These are phyloP conservation scores for Drosophila gaucha DNA, from an alignment of 2,888 invertebrate genomes.

Conservation along the genomic window DNA sequence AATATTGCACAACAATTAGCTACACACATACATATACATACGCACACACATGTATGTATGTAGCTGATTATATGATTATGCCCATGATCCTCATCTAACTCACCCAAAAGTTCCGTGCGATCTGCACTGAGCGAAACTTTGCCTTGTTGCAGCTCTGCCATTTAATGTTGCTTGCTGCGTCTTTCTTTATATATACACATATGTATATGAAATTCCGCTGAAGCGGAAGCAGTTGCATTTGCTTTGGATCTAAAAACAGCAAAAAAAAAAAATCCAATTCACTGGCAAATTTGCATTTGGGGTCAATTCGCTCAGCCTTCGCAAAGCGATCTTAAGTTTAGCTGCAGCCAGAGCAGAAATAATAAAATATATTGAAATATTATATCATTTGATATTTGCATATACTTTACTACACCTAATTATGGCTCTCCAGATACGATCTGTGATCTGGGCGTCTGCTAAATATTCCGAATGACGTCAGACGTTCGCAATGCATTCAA, in stretches of 20 bases:
- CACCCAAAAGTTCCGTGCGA: no score
- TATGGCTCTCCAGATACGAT: no score
- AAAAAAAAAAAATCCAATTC: conserved; percentile 1
- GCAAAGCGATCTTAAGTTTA: conserved; percentile 7
- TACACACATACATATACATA: not conserved
- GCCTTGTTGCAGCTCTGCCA: conserved; percentile 5
- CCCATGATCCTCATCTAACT: no score
- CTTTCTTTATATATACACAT: not conserved
- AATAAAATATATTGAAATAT: no score
- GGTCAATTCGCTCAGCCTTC: conserved; percentile 59
- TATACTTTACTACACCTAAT: no score
- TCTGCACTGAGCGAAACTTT: not conserved
- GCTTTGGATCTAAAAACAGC: not conserved
- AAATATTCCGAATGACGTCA: conserved; percentile 25
- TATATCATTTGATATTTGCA: no score
- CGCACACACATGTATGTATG: no score
- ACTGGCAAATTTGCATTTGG: conserved; percentile 76
- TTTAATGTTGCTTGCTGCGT: no score
- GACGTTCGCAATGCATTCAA: conserved; percentile 36
- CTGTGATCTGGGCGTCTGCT: not conserved
- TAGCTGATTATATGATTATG: no score
- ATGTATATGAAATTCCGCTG: not conserved
- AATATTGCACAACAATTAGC: no score
- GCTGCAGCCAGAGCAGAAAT: conserved; percentile 20
- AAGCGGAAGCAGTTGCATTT: conserved; percentile 51